Conservation (phyloP, 2,797 vertebrate species). For the Crypturellus tataupa region DNA sequence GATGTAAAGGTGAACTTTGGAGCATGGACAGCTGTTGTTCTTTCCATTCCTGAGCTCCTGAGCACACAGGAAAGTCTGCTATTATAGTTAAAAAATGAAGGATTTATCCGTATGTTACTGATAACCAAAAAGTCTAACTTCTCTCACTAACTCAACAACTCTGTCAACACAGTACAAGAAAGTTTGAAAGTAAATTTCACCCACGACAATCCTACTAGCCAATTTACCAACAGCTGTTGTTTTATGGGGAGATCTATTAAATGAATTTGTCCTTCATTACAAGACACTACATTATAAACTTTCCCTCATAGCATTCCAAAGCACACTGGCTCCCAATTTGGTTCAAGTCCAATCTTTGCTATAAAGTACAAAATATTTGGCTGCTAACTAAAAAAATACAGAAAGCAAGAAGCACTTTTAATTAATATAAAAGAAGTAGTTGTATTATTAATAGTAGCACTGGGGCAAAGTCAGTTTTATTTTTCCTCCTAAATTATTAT, state of each 20-base stretch:
- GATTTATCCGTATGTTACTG: background rate
- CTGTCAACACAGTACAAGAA: background rate
- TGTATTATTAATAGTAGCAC: conserved; percentile 68
- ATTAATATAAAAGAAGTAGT: conserved; percentile 70
- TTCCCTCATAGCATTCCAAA: conserved; percentile 46
- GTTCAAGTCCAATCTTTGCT: conserved; percentile 53
- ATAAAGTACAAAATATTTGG: conserved; percentile 63
- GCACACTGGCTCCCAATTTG: conserved; percentile 54
- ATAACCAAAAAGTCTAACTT: background rate
- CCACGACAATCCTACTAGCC: background rate
- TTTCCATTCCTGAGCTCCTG: background rate
- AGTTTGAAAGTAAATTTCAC: conserved; percentile 10
- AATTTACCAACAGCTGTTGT: conserved; percentile 64
- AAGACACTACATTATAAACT: conserved; percentile 53
- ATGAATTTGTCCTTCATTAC: conserved; percentile 66
- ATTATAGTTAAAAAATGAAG: background rate
- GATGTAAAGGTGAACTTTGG: background rate
- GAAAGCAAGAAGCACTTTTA: conserved; percentile 62
- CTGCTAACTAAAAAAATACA: conserved; percentile 63
- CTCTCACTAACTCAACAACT: background rate
- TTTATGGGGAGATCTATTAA: conserved; percentile 68
- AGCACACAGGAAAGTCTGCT: background rate
- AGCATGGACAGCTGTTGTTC: background rate
- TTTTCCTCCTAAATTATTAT: conserved; percentile 69
- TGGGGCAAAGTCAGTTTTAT: conserved; percentile 68